Evolutionary conservation across 2,113 vertebrate species (phyloP).

Genomic region (Elanoides forficatus): DNA sequence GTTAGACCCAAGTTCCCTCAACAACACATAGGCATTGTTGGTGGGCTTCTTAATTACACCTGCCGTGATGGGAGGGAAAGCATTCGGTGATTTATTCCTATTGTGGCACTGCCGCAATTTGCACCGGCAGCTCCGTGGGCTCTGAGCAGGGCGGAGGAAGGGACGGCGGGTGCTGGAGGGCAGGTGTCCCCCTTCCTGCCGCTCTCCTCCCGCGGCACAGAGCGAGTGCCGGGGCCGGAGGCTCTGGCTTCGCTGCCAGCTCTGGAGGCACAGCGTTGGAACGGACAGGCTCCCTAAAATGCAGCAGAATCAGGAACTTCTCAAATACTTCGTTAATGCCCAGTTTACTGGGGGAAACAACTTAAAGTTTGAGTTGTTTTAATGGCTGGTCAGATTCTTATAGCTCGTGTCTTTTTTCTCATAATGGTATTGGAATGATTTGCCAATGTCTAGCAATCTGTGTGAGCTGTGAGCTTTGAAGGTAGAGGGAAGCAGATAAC

Average conservation of each 20-base stretch:
- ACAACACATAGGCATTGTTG: neutral
- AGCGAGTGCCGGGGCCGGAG: accelerated
- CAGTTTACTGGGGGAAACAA: neutral
- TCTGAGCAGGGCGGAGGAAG: neutral
- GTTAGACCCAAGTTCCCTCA: neutral
- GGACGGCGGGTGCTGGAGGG: accelerated
- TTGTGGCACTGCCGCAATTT: neutral
- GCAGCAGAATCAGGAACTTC: neutral
- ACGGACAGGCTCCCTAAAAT: neutral
- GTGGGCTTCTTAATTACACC: neutral
- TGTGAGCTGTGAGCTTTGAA: neutral
- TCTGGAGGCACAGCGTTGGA: neutral
- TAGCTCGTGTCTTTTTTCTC: neutral
- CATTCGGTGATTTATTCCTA: neutral
- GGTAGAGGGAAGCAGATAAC: neutral
- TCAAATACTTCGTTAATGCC: neutral
- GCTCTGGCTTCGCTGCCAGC: accelerated
- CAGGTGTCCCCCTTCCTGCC: neutral
- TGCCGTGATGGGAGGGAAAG: neutral
- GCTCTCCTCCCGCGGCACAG: neutral
- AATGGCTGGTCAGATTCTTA: neutral
- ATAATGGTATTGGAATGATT: neutral
- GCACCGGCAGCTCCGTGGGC: neutral
- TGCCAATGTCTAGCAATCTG: neutral
- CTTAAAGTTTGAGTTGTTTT: neutral